phyloP scores from a whole-genome alignment of 2,888 invertebrate species.

The Drosophila sordidula region DNA sequence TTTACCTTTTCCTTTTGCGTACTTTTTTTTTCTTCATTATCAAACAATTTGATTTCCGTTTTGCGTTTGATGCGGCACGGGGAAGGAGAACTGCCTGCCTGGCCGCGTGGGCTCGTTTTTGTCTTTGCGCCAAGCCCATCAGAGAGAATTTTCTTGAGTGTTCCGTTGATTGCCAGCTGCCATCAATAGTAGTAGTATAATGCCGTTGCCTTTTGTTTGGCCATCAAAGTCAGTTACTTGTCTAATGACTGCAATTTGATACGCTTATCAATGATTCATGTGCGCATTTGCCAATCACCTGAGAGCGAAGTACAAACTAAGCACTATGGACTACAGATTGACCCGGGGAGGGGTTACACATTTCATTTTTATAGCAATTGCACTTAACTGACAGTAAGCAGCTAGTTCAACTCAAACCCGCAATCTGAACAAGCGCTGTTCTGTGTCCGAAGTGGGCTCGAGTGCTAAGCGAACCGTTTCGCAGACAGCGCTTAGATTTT shows the following conservation, averaged over 20 bases:
- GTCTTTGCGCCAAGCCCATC: constrained; percentile 15
- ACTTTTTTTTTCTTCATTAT: constrained; percentile 35
- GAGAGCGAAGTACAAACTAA: constrained; percentile 1
- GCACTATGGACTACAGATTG: neutral
- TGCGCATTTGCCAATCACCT: constrained; percentile 59
- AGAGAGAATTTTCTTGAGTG: constrained; percentile 34
- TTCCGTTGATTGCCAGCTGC: constrained; percentile 64
- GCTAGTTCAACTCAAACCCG: constrained; percentile 53
- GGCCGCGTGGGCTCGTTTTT: neutral
- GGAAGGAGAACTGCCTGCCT: neutral
- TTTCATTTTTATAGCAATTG: constrained; percentile 57
- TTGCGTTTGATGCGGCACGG: constrained; percentile 1
- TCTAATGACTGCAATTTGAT: constrained; percentile 78
- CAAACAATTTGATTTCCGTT: constrained; percentile 60
- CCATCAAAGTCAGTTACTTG: constrained; percentile 63
- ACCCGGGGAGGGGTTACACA: constrained; percentile 12
- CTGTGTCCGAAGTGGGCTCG: constrained; percentile 23
- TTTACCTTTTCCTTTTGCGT: constrained; percentile 29
- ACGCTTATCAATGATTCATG: constrained; percentile 77
- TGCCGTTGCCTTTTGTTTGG: constrained; percentile 48
- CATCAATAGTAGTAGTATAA: constrained; percentile 27
- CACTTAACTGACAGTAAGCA: constrained; percentile 66
- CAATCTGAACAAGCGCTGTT: constrained; percentile 40
- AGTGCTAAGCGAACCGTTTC: constrained; percentile 3
- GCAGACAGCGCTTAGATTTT: constrained; percentile 17